Base-by-base conservation (phyloP, 2,113 vertebrate genomes). In the Atrichornis clamosus region DNA sequence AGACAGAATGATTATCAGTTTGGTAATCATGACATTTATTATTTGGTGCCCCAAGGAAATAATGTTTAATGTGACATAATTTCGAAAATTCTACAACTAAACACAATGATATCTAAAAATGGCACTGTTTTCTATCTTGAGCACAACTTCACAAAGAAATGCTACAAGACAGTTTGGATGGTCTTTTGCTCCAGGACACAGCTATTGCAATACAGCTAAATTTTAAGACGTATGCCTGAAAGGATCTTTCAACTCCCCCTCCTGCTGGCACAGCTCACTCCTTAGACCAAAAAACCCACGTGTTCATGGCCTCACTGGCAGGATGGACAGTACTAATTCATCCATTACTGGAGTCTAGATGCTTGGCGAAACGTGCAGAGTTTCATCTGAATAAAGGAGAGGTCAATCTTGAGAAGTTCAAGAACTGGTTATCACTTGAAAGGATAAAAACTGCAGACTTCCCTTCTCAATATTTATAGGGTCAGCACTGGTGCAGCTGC, bases 351-450 rank as follows among this genome's bases (percentile, higher is more conserved):
- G 79, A 76, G 41, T 39, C 18, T 46, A 69, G 28, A 78, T 26
- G n/a, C 77, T 59, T 72, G 72, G 68, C 80, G 96, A 69, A 53
- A 52, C 4, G 12, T 32, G 55, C 33, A 87, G 21, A 16, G 28
- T 33, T 85, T 73, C 55, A 85, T 70, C 67, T 47, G 30, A 93
- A 70, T 63, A 81, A 93, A 89, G 47, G 8, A 74, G 46, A 88
- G 59, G 77, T 83, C 87, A 87, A 12, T 69, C 87, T 80, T 50
- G 33, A 94, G 74, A 93, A 91, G 91, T 80, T 87, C 84, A 93
- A 85, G 59, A 79, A 94, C 86, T 94, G 82, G 95, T 91, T 97
- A 96, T 97, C 93, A 69, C 63, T 90, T 60, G 50, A 87, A 94
- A 93, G 78, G 59, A 94, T 91, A 93, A 89, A 94, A 91, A 69